Evolutionary conservation across 2,888 invertebrate genomes (phyloP).

Genomic region (Melitaea athalia): DNA sequence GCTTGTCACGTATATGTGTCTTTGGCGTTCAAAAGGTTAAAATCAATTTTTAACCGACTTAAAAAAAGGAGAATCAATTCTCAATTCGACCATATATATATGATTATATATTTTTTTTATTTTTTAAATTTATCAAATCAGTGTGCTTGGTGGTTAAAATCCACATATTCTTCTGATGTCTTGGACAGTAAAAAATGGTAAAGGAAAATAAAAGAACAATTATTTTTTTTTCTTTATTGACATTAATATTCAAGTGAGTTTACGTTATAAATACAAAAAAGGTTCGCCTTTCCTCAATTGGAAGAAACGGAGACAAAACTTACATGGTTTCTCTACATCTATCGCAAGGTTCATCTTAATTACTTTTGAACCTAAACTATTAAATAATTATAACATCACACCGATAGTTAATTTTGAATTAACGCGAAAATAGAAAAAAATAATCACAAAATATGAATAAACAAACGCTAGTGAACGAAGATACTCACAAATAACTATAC

Average conservation of each 20-base stretch:
- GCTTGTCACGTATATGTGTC: too few species aligned
- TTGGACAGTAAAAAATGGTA: not conserved
- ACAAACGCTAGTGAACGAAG: slow-evolving; percentile 6
- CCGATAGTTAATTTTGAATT: slow-evolving; percentile 38
- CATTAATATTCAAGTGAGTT: slow-evolving; percentile 67
- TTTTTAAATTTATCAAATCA: too few species aligned
- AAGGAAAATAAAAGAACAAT: not conserved
- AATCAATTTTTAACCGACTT: too few species aligned
- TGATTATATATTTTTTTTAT: too few species aligned
- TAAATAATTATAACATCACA: slow-evolving; percentile 40
- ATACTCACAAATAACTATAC: slow-evolving; percentile 17
- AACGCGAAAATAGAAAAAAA: slow-evolving; percentile 35
- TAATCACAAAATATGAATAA: slow-evolving; percentile 32
- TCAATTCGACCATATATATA: too few species aligned
- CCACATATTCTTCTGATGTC: not conserved
- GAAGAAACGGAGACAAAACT: slow-evolving; percentile 32
- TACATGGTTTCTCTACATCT: slow-evolving; percentile 21
- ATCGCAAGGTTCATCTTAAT: slow-evolving; percentile 8
- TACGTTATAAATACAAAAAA: slow-evolving; percentile 59
- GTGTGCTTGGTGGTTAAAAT: not conserved
- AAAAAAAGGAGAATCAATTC: too few species aligned
- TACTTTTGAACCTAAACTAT: slow-evolving; percentile 30
- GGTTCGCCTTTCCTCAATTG: slow-evolving; percentile 43
- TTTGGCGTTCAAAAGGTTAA: too few species aligned
- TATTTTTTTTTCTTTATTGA: slow-evolving; percentile 61